These are phyloP conservation scores for Lasioglossum calceatum DNA, from an alignment of 2,888 invertebrate genomes.

Conservation along the genomic window DNA sequence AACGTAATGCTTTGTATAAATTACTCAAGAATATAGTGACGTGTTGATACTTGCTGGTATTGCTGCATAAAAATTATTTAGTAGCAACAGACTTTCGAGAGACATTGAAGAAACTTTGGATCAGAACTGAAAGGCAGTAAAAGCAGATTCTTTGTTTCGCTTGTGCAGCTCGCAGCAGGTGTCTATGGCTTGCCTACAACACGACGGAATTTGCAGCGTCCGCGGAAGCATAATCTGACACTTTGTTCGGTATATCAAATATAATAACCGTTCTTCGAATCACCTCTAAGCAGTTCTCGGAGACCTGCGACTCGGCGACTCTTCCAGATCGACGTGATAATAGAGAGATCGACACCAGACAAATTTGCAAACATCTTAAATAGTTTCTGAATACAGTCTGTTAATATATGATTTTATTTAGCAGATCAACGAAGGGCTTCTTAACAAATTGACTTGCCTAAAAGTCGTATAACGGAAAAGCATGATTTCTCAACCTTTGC, in stretches of 20 bases:
- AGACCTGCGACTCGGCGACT: neutral
- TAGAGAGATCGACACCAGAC: neutral
- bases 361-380: neutral
- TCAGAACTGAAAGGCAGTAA: constrained; percentile 30
- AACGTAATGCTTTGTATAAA: too few relatives aligned
- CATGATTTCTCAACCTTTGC: too few relatives aligned
- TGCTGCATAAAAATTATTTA: neutral
- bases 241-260: constrained; percentile 4
- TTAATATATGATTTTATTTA: too few relatives aligned
- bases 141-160: constrained; percentile 48
- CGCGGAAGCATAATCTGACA: constrained; percentile 14
- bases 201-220: constrained; percentile 64
- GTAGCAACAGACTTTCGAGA: neutral
- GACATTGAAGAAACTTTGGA: neutral
- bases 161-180: constrained; percentile 39
- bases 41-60: neutral
- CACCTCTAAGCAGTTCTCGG: neutral
- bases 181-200: constrained; percentile 44
- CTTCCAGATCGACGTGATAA: neutral
- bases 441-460: too few relatives aligned
- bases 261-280: neutral
- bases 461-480: too few relatives aligned
- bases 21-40: neutral
- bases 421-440: too few relatives aligned
- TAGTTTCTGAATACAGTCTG: neutral